Evolutionary conservation across 2,797 vertebrate genomes (phyloP).

Genomic region (Danio tinwini): DNA sequence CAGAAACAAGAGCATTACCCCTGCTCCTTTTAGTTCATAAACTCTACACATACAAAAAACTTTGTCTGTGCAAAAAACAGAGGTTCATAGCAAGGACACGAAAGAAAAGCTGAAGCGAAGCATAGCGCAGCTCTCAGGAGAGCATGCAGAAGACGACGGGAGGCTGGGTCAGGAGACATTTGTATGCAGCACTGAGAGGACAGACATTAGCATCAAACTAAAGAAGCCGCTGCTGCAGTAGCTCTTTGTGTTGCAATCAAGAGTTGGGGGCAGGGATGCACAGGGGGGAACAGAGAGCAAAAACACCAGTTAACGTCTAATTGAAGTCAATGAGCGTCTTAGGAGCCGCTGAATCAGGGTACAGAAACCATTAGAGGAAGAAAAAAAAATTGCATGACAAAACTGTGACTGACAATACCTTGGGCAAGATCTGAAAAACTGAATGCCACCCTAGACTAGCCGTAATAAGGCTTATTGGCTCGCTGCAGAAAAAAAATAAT

Average conservation of each 20-base stretch:
- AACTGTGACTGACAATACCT: conserved; percentile 51
- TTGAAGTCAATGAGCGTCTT: conserved; percentile 62
- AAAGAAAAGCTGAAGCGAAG: conserved; percentile 54
- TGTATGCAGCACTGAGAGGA: conserved; percentile 79
- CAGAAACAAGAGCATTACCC: conserved; percentile 5
- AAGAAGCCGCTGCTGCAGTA: conserved; percentile 78
- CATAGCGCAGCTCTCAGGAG: conserved; percentile 66
- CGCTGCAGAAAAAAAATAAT: neutral
- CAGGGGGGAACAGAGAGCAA: conserved; percentile 50
- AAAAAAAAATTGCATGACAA: conserved; percentile 44
- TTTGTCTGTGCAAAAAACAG: neutral
- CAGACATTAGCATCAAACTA: conserved; percentile 83
- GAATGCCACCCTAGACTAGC: conserved; percentile 37
- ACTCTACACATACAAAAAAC: no score
- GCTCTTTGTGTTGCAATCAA: conserved; percentile 76
- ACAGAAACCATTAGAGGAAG: conserved; percentile 11
- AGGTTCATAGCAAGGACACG: conserved; percentile 26
- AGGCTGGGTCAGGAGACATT: conserved; percentile 76
- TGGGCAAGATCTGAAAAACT: conserved; percentile 50
- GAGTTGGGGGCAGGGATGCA: conserved; percentile 65
- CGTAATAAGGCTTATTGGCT: conserved; percentile 35
- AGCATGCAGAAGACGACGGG: conserved; percentile 68
- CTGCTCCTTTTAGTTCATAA: neutral
- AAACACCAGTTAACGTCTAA: conserved; percentile 54
- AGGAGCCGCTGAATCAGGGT: conserved; percentile 12